Base-by-base conservation (phyloP, 2,797 vertebrate genomes). In the Microchirus variegatus region DNA sequence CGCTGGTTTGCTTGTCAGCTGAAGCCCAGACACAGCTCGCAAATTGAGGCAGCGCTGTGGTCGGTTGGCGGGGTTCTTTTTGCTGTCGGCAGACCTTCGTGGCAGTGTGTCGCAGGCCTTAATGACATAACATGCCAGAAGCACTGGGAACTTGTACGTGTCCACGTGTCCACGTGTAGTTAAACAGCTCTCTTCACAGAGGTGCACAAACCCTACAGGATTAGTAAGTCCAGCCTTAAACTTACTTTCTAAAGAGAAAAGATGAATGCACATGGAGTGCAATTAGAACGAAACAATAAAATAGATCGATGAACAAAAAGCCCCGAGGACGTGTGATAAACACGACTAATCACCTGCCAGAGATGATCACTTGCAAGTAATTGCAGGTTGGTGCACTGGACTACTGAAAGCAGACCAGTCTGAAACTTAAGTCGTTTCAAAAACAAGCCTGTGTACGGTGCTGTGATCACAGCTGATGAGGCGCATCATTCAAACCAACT, bases 271-370 rank as follows among this genome's bases (percentile, higher is more conserved):
- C 37, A 52, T 4, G 5, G 8, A 35, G 17, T 16, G 36, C 17
- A 59, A 70, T 67, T 65, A 8, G 59, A 73, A 77, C 56, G 43
- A 41, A 60, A 68, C 51, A 67, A 54, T 74, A 74, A 72, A 60
- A 73, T 36, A 51, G 60, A 75, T 80, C 67, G 68, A 72, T 76
- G 36, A 70, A 46, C 38, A 41, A 77, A 75, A 16, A 76, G 62
- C 52, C 63, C 46, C 14, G 60, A 70, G 12, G 37, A 70, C 2
- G 37, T 26, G 53, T 40, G 48, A 78, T 62, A 71, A 83, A 75
- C 52, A 45, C 14, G 37, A 42, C 49, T 37, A 59, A 78, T 75
- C 16, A 49, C 64, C 54, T 53, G 31, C 31, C 59, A 50, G 58
- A 57, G 10, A 42, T 69, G 60, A 66, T 68, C 47, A n/a, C 35